These are phyloP conservation scores for Subanguina moxae DNA, from an alignment of 1,140 invertebrate genomes.

Conservation along the genomic window DNA sequence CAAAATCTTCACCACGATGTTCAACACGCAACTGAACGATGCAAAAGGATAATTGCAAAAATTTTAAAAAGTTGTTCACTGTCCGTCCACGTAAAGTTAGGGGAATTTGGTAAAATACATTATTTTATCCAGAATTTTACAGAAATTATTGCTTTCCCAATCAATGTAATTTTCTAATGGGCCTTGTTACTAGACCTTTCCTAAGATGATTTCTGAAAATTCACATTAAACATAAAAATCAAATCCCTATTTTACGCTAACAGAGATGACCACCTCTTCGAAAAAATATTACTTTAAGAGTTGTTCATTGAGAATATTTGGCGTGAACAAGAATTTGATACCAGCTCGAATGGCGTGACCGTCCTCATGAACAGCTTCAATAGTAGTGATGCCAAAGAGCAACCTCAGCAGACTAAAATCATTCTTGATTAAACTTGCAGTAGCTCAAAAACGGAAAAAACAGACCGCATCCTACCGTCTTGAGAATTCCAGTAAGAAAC, in stretches of 20 bases:
- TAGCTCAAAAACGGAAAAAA: neutral
- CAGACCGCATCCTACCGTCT: conserved; percentile 3
- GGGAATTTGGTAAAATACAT: too few relatives aligned
- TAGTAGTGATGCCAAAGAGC: conserved; percentile 22
- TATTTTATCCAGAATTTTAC: too few relatives aligned
- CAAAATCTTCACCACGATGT: conserved; percentile 21
- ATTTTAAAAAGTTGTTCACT: too few relatives aligned
- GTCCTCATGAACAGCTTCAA: conserved; percentile 16
- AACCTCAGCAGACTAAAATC: conserved; percentile 12
- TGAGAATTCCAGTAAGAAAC: conserved; percentile 16
- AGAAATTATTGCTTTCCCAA: too few relatives aligned
- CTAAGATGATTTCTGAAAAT: too few relatives aligned
- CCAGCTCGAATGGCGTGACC: neutral
- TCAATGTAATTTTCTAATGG: too few relatives aligned
- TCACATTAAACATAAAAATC: too few relatives aligned
- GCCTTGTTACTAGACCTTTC: too few relatives aligned
- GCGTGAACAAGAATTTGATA: conserved; percentile 25
- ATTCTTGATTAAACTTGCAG: neutral
- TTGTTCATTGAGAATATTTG: conserved; percentile 20
- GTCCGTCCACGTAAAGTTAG: too few relatives aligned
- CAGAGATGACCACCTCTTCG: neutral
- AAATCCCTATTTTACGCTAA: too few relatives aligned
- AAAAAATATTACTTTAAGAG: conserved; percentile 22
- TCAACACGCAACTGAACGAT: conserved; percentile 21
- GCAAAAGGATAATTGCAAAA: too few relatives aligned